Evolutionary conservation across 2,797 vertebrate genomes (phyloP), one percentile per base, ranked within the genome.

Genomic region (Gephyroberyx darwinii): DNA sequence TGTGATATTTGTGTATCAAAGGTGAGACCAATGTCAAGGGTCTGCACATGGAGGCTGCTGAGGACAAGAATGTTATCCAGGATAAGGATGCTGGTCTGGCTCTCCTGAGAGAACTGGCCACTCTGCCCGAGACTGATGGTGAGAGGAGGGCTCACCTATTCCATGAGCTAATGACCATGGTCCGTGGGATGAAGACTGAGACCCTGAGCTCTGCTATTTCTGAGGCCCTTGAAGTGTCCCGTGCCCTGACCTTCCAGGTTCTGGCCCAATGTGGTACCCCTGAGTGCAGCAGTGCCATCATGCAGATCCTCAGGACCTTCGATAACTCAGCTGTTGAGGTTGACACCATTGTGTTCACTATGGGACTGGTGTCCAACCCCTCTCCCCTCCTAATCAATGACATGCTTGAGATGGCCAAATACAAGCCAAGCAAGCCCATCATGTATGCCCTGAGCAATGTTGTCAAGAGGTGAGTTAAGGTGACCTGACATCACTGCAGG

Each of bases 221-320:
- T 1, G 94, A 95, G 80, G 92, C 96, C 81, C 84, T 95, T 13
- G 86, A 88, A 14, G 69, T 93, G 68, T 94, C 92, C 75, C 82
- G 91, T 45, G 89, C 93, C 20, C 83, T 99, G 85, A 95, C 95
- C 20, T 79, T 96, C 64, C 97, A 99, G 90, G 94, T 95, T 51
- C 89, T 99, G 87, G 87, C 89, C 64, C 98, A 99, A 89, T 99
- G 97, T 0, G 97, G 97, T 65, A 97, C 95, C 50, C 92, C 95
- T 12, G 96, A 96, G 79, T 99, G 97, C 87, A 96, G 93, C 73
- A 93, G 93, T 47, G 94, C 91, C 63, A 92, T 98, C 85, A 94
- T 98, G 88, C 93, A 93, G 75, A 93, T 96, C 84, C 89, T 98
- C 74, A 94, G 94, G 75, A 93, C 77, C 8, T 92, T 93, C 26